A percentile compares a stretch with the other conserved stretches of the same genome.
Conservation (phyloP, 2,113 vertebrate genomes). For the Dipodomys stephensi region DNA sequence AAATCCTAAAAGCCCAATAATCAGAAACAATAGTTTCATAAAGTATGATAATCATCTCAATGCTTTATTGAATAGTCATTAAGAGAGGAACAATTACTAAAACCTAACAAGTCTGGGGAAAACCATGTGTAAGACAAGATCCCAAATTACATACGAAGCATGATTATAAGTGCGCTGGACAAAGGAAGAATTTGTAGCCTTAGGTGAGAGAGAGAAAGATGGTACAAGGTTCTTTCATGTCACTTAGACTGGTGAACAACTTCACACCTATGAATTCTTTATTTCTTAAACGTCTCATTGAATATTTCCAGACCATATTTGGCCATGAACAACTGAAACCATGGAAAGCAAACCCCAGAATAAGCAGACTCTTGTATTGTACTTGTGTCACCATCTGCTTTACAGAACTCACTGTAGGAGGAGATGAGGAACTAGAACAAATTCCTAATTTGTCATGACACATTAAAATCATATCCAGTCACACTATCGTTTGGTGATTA, state of each 20-base stretch:
- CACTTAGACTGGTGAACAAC: neutral
- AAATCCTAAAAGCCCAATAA: conserved; percentile 1
- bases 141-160: neutral
- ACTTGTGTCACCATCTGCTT: neutral
- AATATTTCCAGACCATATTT: neutral
- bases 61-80: neutral
- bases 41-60: neutral
- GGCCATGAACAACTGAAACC: neutral
- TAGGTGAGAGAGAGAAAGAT: neutral
- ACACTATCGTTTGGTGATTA: neutral
- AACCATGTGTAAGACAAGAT: neutral
- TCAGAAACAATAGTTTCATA: conserved; percentile 18
- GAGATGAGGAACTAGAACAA: neutral
- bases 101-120: neutral
- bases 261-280: neutral
- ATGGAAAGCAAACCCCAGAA: neutral
- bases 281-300: neutral
- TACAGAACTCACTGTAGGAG: neutral
- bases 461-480: neutral
- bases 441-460: conserved; percentile 2
- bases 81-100: neutral
- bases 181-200: neutral
- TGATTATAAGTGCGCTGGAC: neutral
- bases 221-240: neutral
- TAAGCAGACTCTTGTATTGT: neutral